Base-by-base conservation (phyloP, 2,113 vertebrate genomes). In the Mastomys natalensis region DNA sequence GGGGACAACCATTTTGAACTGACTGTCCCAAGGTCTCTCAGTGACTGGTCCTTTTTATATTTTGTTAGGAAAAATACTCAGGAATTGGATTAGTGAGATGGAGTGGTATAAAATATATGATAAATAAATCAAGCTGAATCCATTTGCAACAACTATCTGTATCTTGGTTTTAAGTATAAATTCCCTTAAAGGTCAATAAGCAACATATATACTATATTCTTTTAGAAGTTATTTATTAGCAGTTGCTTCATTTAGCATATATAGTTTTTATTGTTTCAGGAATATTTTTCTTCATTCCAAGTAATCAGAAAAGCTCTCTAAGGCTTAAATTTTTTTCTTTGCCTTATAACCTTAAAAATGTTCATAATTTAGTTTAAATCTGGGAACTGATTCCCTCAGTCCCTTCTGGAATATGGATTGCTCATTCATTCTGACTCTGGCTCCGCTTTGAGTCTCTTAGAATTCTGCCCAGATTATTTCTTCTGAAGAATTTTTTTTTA, bases 371-470 rank as follows among this genome's bases (percentile, higher is more conserved):
- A 93, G 58, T 90, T 95, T 96, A 74, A 97, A 94, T 53, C 29
- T 60, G 77, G 26, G 40, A 90, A 85, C 34, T 45, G 40, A 93
- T 89, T 55, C 93, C 82, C 21, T 96, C 68, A 66, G n/a, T 13
- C 66, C 48, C 64, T 84, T 82, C n/a, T 64, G 55, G 26, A 45
- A 43, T 74, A 40, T 90, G 66, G 43, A 89, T 73, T 89, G 85
- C 73, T 97, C 91, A 92, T 93, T 97, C 95, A 96, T 43, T 89
- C 48, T 70, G 84, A 53, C 62, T 96, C 66, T 45, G 51, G 76
- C 48, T 87, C n/a, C 89, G 68, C 90, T 93, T 96, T 80, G 88
- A 93, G 94, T 96, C 95, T 96, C 93, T 97, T 95, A 95, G 88
- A 95, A 84, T 91, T 90, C 21, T 93, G 82, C 45, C 90, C 62